phyloP scores from a whole-genome alignment of 2,797 vertebrate genomes.

The Thaleichthys pacificus region DNA sequence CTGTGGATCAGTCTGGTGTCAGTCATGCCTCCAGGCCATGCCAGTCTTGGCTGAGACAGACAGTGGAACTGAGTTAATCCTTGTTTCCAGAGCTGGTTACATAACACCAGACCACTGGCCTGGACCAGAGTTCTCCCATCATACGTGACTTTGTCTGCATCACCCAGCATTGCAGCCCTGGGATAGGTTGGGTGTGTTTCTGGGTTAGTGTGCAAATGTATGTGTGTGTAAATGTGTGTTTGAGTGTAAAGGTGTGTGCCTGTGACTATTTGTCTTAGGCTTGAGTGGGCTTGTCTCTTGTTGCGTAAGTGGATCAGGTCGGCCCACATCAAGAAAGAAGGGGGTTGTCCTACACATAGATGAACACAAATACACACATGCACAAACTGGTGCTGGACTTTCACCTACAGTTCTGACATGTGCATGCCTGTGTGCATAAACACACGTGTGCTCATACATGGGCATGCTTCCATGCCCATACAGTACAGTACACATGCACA shows the following conservation, averaged over 20 bases:
- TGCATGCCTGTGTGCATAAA: background rate
- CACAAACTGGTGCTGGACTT: background rate
- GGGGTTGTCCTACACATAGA: constrained; percentile 24
- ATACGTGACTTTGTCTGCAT: too few relatives aligned
- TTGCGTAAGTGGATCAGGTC: constrained; percentile 33
- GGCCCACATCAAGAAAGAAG: constrained; percentile 12
- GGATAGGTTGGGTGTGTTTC: background rate
- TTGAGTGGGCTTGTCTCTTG: constrained; percentile 31
- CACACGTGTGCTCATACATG: background rate
- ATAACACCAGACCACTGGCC: too few relatives aligned
- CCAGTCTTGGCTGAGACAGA: too few relatives aligned
- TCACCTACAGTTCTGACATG: background rate
- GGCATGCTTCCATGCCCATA: constrained; percentile 6
- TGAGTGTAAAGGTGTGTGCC: background rate
- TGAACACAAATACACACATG: background rate
- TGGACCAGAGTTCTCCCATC: too few relatives aligned
- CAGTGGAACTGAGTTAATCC: too few relatives aligned
- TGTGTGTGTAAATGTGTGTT: background rate
- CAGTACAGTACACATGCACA: constrained; percentile 2
- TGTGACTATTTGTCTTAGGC: constrained; percentile 26
- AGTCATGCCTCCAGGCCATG: too few relatives aligned
- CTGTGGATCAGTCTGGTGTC: too few relatives aligned
- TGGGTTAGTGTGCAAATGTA: background rate
- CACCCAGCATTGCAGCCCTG: background rate
- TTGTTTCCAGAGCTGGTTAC: too few relatives aligned